Evolutionary conservation across 2,797 vertebrate species (phyloP), one percentile per base, ranked within the genome.

Genomic region (Chaetodon trifasciatus): DNA sequence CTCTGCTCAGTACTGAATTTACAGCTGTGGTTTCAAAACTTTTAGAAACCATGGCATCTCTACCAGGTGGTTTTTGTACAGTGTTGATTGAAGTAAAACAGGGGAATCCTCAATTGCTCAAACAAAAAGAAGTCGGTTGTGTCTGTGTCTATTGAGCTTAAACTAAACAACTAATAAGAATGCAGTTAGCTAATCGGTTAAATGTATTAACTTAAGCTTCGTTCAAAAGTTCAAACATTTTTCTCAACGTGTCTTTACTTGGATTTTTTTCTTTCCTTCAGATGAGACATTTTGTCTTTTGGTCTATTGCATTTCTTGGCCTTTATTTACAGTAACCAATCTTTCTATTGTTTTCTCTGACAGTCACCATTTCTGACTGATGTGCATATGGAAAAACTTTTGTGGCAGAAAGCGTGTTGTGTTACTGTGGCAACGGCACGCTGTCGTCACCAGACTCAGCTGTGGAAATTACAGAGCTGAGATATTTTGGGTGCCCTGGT

Each of bases 291-390:
- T 28, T 32, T 32, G 3, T 67, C 12, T 4, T 50, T 42, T 35
- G 5, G 28, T 74, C 39, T 53, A 57, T 39, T 37, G 11, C 28
- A 63, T 67, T 55, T 62, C 32, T 23, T 65, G 40, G 64, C 44
- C 46, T 71, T 65, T 65, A 28, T 81, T 81, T 67, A 57, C 42
- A 70, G 58, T 42, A 65, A 44, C 13, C 46, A 37, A 65, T 68
- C 21, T 62, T 74, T 69, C 65, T 57, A 23, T 21, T 68, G 42
- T 57, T 73, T 61, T 40, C 24, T 49, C 40, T 46, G 42, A 65
- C 44, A 55, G 65, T 60, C 15, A 0, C 39, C 37, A 19, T 79
- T 74, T 57, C 50, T 73, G 17, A 70, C 60, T 37, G 70, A 68
- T 24, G 58, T 19, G 55, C 28, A 40, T 42, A 47, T 47, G 47